These are phyloP conservation scores for Zophobas morio DNA, from an alignment of 1,140 invertebrate species.

Conservation along the genomic window DNA sequence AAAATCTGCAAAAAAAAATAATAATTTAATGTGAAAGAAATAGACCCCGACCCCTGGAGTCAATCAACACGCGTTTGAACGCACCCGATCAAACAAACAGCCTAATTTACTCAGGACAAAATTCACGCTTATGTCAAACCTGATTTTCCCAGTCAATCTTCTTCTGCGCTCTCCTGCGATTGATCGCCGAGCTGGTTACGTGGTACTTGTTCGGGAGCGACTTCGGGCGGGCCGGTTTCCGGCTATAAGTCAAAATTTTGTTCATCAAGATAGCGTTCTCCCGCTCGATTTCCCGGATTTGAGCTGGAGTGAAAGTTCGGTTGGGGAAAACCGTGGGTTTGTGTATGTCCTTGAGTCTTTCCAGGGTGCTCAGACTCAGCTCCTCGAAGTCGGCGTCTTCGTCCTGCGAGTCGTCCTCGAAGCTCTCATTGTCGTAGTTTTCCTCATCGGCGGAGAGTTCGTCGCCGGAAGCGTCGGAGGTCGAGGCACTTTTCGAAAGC, in stretches of 20 bases:
- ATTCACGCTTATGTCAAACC: conserved; percentile 37
- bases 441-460: not conserved
- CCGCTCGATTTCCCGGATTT: conserved; percentile 59
- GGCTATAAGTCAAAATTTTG: conserved; percentile 56
- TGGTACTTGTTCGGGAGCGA: conserved; percentile 35
- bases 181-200: conserved; percentile 54
- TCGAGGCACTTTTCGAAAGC: not conserved
- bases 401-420: conserved; percentile 6
- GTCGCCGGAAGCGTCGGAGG: conserved; percentile 1
- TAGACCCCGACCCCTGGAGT: no score
- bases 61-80: no score
- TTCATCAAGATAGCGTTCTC: conserved; percentile 60
- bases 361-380: conserved; percentile 3
- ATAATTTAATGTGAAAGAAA: not conserved
- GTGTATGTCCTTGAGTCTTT: conserved; percentile 2
- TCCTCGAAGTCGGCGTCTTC: conserved; percentile 14
- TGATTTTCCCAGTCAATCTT: conserved; percentile 60
- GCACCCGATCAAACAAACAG: not conserved
- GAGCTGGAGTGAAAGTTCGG: conserved; percentile 54
- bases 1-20: conserved; percentile 57
- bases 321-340: conserved; percentile 31
- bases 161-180: conserved; percentile 56
- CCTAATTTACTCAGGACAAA: no score
- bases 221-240: conserved; percentile 51
- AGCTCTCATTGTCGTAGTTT: conserved; percentile 27